These are phyloP conservation scores for Blastobasis adustella DNA, from an alignment of 2,888 invertebrate species.

Conservation along the genomic window DNA sequence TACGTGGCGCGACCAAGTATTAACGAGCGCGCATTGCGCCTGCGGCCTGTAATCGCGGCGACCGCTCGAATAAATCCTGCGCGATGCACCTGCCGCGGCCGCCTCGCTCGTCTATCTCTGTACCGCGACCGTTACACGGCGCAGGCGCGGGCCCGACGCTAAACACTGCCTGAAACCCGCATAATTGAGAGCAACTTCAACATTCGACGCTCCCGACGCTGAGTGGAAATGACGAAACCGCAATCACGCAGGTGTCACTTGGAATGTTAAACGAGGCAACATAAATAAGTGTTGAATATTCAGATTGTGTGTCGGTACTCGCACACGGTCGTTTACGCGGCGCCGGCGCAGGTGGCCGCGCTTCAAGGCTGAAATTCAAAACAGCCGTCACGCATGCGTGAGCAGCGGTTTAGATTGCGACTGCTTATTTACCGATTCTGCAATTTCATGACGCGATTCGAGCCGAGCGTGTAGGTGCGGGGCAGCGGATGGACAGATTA, in stretches of 20 bases:
- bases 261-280: conserved; percentile 62
- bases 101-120: conserved; percentile 12
- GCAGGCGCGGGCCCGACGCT: too few species aligned
- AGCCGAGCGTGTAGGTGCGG: too few species aligned
- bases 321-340: conserved; percentile 72
- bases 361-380: conserved; percentile 76
- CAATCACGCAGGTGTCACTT: conserved; percentile 62
- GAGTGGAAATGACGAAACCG: conserved; percentile 40
- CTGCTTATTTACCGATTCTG: conserved; percentile 38
- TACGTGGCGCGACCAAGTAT: conserved; percentile 70
- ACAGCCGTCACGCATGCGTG: conserved; percentile 72
- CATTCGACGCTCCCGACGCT: conserved; percentile 9
- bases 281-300: conserved; percentile 72
- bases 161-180: not conserved
- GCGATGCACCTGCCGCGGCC: conserved; percentile 62
- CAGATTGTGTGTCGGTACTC: conserved; percentile 66
- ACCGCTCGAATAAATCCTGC: conserved; percentile 64
- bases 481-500: conserved; percentile 7
- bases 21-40: conserved; percentile 65
- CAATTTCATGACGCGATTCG: conserved; percentile 20
- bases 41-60: conserved; percentile 52
- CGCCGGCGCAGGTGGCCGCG: conserved; percentile 78
- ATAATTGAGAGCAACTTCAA: conserved; percentile 1
- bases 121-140: not conserved
- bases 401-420: conserved; percentile 52